Evolutionary conservation across 1,140 invertebrate species (phyloP).

Genomic region (Bombus breviceps): DNA sequence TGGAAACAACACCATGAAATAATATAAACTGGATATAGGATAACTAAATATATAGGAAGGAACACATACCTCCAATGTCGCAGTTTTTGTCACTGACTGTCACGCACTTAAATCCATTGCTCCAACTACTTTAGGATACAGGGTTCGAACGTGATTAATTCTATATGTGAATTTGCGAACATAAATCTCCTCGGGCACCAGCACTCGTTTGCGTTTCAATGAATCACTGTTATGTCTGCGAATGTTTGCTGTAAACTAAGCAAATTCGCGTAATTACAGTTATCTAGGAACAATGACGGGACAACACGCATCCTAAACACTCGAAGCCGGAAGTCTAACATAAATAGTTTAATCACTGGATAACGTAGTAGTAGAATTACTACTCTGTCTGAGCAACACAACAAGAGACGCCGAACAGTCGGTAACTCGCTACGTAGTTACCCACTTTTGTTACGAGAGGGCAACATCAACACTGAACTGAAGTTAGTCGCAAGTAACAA

Average conservation of each 20-base stretch:
- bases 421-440: slow-evolving; percentile 27
- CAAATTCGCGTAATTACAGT: slow-evolving; percentile 57
- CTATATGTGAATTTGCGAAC: neutral
- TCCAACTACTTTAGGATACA: neutral
- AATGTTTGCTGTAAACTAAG: slow-evolving; percentile 10
- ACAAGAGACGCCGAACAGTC: slow-evolving; percentile 30
- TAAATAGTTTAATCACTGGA: slow-evolving; percentile 52
- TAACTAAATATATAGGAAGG: neutral
- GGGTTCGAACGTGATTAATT: neutral
- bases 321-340: slow-evolving; percentile 48
- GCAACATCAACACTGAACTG: neutral
- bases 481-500: neutral
- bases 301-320: slow-evolving; percentile 50
- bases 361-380: slow-evolving; percentile 36
- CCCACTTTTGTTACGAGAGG: slow-evolving; percentile 31
- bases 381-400: slow-evolving; percentile 19
- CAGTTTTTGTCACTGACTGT: slow-evolving; percentile 18
- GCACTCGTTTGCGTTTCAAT: neutral
- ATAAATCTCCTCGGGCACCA: neutral
- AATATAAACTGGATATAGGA: neutral
- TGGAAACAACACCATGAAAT: neutral
- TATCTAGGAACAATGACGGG: slow-evolving; percentile 32
- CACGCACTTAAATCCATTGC: slow-evolving; percentile 42
- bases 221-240: slow-evolving; percentile 1
- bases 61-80: slow-evolving; percentile 21